These are phyloP conservation scores for Corythucha ciliata DNA, from an alignment of 2,888 invertebrate species.

Conservation along the genomic window DNA sequence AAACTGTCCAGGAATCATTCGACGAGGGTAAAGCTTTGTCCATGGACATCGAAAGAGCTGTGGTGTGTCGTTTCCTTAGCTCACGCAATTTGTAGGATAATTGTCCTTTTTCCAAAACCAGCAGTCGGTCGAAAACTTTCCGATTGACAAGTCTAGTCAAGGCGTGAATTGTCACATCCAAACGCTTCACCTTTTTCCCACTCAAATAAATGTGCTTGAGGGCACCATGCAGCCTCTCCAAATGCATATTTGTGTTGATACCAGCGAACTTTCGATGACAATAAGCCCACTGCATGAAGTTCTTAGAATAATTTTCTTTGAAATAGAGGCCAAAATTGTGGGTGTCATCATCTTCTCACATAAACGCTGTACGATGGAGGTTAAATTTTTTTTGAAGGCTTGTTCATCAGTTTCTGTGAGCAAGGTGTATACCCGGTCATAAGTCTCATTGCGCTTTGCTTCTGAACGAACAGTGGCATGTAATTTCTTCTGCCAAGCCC, in stretches of 20 bases:
- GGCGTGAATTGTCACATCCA: constrained; percentile 14
- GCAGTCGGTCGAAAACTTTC: constrained; percentile 5
- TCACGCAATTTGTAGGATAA: background rate
- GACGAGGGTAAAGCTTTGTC: background rate
- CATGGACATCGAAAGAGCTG: background rate
- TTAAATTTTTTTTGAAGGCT: background rate
- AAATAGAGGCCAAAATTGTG: constrained; percentile 5
- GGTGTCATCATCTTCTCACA: background rate
- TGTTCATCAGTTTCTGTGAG: constrained; percentile 6
- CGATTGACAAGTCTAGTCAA: constrained; percentile 2
- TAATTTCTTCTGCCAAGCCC: constrained; percentile 15
- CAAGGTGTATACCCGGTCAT: constrained; percentile 1
- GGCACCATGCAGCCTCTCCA: constrained; percentile 32
- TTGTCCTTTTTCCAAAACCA: constrained; percentile 7
- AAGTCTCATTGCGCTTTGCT: background rate
- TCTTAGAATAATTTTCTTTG: background rate
- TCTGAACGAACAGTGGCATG: background rate
- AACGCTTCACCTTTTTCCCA: constrained; percentile 29
- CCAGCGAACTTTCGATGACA: constrained; percentile 28
- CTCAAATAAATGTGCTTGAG: constrained; percentile 30
- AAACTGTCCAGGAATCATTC: constrained; percentile 2
- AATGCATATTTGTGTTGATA: constrained; percentile 34
- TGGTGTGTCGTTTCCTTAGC: constrained; percentile 1
- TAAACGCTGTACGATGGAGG: background rate
- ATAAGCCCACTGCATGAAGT: constrained; percentile 25